Evolutionary conservation across 1,140 invertebrate genomes (phyloP).

Genomic region (Lucilia sericata): DNA sequence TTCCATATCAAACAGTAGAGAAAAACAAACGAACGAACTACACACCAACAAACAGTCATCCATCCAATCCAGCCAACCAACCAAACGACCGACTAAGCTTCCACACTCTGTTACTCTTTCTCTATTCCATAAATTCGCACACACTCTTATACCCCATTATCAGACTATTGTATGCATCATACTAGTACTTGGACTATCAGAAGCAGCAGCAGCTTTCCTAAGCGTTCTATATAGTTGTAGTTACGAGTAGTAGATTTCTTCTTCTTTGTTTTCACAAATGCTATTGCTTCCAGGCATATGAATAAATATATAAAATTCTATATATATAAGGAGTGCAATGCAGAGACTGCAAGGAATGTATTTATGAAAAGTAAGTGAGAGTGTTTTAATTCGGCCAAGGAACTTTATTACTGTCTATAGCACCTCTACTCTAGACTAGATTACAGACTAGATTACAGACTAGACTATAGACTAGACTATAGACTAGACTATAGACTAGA

Average conservation of each 20-base stretch:
- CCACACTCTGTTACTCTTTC: no score
- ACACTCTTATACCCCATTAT: not conserved
- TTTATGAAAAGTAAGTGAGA: no score
- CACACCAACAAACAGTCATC: not conserved
- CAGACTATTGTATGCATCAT: not conserved
- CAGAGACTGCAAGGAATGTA: no score
- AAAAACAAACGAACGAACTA: not conserved
- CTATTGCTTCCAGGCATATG: slow-evolving; percentile 1
- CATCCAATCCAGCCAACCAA: not conserved
- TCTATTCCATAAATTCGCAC: no score
- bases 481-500: no score
- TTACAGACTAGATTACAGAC: no score
- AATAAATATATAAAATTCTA: not conserved
- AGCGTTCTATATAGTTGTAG: not conserved
- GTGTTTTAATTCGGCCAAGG: no score
- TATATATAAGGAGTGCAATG: not conserved
- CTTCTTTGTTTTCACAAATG: not conserved
- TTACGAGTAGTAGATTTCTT: not conserved
- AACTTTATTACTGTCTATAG: no score
- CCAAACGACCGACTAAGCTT: not conserved
- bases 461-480: no score
- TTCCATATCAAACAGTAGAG: no score
- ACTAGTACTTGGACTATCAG: not conserved
- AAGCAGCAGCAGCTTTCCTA: not conserved
- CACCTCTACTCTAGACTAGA: no score